Base-by-base conservation (phyloP, 2,113 vertebrate species). In the Meleagris gallopavo region DNA sequence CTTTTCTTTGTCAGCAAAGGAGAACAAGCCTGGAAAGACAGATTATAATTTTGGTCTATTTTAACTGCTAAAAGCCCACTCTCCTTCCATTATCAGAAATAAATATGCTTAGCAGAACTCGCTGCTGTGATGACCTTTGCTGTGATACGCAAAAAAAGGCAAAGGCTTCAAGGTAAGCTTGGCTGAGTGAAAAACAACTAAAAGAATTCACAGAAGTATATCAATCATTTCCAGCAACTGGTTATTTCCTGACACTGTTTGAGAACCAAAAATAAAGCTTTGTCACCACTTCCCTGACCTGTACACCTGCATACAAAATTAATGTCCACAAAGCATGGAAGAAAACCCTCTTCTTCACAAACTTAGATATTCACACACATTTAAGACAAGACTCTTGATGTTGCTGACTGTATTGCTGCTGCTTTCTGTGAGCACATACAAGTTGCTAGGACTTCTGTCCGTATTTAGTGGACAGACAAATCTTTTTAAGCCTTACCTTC, bases 401-500 rank as follows among this genome's bases (percentile, higher is more conserved):
- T 29, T 30, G 8, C 14, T 11, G 75, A 16, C 32, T 9, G 14
- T 1, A 13, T 17, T 65, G 17, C 16, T 55, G 54, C 29, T 55
- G 29, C 30, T 57, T 57, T 57, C 17, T 57, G 14, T 57, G 30
- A 57, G 30, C 30, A 32, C 15, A 19, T 4, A 19, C 17, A n/a
- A 48, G 32, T 7, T 57, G 11, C n/a, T 86, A 29, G 1, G 3
- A 24, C 30, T 45, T 8, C 3, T 34, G 36, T 17, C 29, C 0
- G 0, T 9, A n/a, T 21, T 32, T 32, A 13, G 29, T 36, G 55
- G 55, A 5, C 25, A 69, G 27, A 43, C 0, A 32, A 57, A 38
- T 11, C 18, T 8, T 10, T 48, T 52, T 5, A 41, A 70, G 10
- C 17, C 85, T 96, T 82, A 98, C 98, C 98, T 98, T 97, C 71